Evolutionary conservation across 37 sponge, comb jelly and placozoan species (phyloP).

Genomic region (Eunapius fragilis): DNA sequence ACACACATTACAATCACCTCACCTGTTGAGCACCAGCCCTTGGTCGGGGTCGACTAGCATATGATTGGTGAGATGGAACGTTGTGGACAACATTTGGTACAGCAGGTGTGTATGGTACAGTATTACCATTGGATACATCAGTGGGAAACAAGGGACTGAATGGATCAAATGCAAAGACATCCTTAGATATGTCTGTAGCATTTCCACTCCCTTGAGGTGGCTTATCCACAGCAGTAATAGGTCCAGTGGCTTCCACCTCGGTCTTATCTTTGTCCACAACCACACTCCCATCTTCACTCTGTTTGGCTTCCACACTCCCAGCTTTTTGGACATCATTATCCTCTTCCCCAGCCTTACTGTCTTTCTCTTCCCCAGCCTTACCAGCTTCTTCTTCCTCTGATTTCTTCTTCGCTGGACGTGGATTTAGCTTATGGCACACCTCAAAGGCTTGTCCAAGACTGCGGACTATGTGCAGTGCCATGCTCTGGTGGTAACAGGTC

Average conservation of each 20-base stretch:
- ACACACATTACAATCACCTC: not conserved
- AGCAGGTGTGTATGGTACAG: not conserved
- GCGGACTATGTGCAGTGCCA: constrained; percentile 89
- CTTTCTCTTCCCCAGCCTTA: constrained; percentile 6
- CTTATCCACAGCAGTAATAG: not conserved
- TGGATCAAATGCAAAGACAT: constrained; percentile 53
- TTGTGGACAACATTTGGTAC: not conserved
- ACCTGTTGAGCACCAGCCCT: constrained; percentile 12
- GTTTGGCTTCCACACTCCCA: not conserved
- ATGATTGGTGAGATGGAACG: constrained; percentile 22
- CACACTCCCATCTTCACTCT: not conserved
- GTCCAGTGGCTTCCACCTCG: not conserved
- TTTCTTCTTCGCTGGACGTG: constrained; percentile 59
- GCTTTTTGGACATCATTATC: not conserved
- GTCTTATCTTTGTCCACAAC: not conserved
- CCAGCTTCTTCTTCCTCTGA: constrained; percentile 30
- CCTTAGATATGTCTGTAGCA: not conserved
- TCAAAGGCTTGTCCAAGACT: constrained; percentile 97
- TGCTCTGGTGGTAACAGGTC: constrained; percentile 52
- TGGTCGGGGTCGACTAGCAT: constrained; percentile 42
- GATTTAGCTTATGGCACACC: constrained; percentile 94
- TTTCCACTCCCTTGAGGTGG: not conserved
- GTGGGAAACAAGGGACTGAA: constrained; percentile 40
- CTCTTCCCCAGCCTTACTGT: not conserved
- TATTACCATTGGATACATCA: constrained; percentile 9